Evolutionary conservation across 2,113 vertebrate genomes (phyloP).

Genomic region (Vanacampus margaritifer): DNA sequence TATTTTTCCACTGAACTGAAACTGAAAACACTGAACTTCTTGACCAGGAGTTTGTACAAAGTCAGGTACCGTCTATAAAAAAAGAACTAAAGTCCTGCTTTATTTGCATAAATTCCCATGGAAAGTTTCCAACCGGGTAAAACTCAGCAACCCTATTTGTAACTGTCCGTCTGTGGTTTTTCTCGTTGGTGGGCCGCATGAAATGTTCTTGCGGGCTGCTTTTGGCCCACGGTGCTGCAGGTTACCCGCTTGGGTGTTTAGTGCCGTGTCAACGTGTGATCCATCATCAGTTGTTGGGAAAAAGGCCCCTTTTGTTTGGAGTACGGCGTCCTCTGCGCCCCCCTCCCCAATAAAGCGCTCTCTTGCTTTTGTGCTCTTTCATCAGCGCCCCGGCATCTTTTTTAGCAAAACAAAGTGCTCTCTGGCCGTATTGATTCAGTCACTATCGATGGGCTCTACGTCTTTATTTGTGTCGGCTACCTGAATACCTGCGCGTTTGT

Average conservation of each 20-base stretch:
- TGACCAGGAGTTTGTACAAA: neutral
- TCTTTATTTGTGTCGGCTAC: constrained; percentile 39
- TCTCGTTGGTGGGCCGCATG: neutral
- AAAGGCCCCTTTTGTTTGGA: constrained; percentile 47
- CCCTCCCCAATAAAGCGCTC: constrained; percentile 20
- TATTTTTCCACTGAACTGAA: no score
- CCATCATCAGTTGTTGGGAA: constrained; percentile 48
- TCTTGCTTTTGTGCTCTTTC: constrained; percentile 38
- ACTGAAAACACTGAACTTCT: no score
- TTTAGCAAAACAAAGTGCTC: constrained; percentile 58
- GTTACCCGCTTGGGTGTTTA: neutral
- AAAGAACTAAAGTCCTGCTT: neutral
- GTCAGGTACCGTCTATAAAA: no score
- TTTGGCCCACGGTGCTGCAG: neutral
- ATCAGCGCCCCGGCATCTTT: constrained; percentile 45
- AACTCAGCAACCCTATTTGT: neutral
- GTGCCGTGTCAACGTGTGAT: constrained; percentile 33
- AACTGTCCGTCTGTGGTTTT: neutral
- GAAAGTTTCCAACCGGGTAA: neutral
- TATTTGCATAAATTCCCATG: no score
- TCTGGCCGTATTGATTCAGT: constrained; percentile 59
- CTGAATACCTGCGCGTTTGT: constrained; percentile 44
- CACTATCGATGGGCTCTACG: constrained; percentile 61
- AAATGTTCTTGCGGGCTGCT: neutral
- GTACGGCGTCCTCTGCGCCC: constrained; percentile 22